Percentiles rank a stretch among this genome's conserved stretches.
Conservation (phyloP, 2,797 vertebrate species). For the Hydrophis major region DNA sequence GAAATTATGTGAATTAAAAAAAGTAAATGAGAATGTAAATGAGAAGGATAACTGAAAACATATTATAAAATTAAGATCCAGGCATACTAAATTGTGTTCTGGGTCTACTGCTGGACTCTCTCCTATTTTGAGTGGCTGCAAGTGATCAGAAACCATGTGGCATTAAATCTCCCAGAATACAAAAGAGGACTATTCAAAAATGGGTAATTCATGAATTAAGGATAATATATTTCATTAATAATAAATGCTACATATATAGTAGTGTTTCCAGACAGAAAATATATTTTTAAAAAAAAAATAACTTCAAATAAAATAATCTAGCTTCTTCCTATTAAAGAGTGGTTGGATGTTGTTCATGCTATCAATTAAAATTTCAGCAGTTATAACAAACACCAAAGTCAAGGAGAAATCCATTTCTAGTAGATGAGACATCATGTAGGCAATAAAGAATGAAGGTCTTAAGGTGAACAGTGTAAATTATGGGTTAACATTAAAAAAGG, state of each 20-base stretch:
- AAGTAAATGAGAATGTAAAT: not conserved
- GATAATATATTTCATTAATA: not conserved
- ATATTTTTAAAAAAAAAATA: not conserved
- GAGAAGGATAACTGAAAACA: not conserved
- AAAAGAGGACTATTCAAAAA: not conserved
- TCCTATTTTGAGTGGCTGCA: not conserved
- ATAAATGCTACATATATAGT: not conserved
- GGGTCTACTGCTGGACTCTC: not conserved
- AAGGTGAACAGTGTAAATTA: not conserved
- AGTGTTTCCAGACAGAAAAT: not conserved
- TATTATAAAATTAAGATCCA: not conserved
- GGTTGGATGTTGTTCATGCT: not conserved
- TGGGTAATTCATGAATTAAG: not conserved
- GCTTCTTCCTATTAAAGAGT: not conserved
- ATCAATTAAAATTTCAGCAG: not conserved
- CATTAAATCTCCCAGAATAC: not conserved
- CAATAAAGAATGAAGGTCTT: not conserved
- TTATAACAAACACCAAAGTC: not conserved
- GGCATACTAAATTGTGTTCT: not conserved
- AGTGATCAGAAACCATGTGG: not conserved
- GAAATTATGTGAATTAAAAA: not conserved
- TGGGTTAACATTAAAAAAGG: not conserved
- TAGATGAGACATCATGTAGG: not conserved
- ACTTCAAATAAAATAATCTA: not conserved
- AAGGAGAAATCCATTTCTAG: not conserved